Conservation (phyloP, 2,797 vertebrate genomes). For the Chaetophractus vellerosus region DNA sequence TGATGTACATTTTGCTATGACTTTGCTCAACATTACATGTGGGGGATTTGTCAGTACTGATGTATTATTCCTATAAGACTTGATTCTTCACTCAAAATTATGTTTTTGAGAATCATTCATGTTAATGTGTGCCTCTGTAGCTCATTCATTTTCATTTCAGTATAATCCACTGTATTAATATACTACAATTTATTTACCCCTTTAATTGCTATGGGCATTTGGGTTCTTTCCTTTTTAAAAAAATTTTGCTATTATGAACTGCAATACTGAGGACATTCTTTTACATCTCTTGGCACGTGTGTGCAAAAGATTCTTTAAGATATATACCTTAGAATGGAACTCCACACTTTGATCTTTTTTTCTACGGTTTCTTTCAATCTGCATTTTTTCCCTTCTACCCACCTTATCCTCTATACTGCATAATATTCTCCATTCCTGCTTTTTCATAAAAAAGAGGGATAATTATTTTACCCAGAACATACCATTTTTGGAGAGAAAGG, state of each 20-base stretch:
- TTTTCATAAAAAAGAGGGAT: neutral
- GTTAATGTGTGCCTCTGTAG: neutral
- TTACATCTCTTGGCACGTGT: neutral
- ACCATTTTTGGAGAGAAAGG: constrained; percentile 2
- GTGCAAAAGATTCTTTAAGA: too few species aligned
- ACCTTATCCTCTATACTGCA: neutral
- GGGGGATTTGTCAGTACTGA: neutral
- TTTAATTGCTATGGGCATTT: neutral
- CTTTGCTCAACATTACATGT: neutral
- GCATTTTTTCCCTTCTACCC: neutral
- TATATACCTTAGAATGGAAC: neutral
- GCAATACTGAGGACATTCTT: neutral
- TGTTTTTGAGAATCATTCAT: neutral
- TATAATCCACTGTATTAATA: neutral
- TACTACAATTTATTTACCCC: neutral
- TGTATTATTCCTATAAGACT: neutral
- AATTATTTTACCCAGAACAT: neutral
- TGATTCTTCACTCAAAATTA: neutral
- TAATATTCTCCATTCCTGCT: neutral
- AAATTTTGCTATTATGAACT: neutral
- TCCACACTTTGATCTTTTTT: neutral
- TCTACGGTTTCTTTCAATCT: neutral
- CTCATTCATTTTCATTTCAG: neutral
- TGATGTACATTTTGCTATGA: neutral
- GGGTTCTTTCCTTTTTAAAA: neutral